Evolutionary conservation across 2,113 vertebrate genomes (phyloP), one percentile per base, ranked within the genome.

Genomic region (Ophiodon elongatus): DNA sequence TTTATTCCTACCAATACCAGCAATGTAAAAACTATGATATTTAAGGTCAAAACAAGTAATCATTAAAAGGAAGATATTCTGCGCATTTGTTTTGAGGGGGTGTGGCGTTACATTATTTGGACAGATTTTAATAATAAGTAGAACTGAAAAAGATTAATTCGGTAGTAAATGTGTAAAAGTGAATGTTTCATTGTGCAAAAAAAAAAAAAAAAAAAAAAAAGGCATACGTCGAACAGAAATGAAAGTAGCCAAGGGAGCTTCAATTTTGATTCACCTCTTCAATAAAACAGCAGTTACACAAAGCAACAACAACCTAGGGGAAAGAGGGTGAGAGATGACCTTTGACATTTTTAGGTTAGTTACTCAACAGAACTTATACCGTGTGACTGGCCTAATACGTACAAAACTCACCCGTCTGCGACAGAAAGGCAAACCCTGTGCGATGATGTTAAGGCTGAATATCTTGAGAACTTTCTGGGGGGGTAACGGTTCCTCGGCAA

Each of bases 361-460:
- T 15, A 15, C 33, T 60, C 64, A 74, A 37, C 74, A 23, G 8
- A 82, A 76, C 52, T 35, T 35, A 41, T 72, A 72, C 27, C 8
- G 21, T 45, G 23, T 4, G 2, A 9, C 11, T 10, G 27, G 3
- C n/a, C 41, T 35, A 39, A 33, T 25, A 23, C 7, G 11, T 2
- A 31, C 64, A 41, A 60, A 23, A 96, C 96, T 95, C 96, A 99
- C 98, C 97, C 97, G 97, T 94, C 97, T 96, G 82, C 96, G 97
- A 91, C 97, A 99, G 94, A 99, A 99, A 47, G 98, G 98, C 92
- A 99, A 93, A 79, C 98, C 96, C 88, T 99, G 98, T 25, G 98
- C 95, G 89, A 99, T 99, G 94, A 99, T 99, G 94, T 98, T 99
- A 95, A 99, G 98, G 95, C 97, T 99, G 94, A 99, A 99, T 91